Evolutionary conservation across 2,113 vertebrate species (phyloP), one percentile per base, ranked within the genome.

Genomic region (Coreoperca whiteheadi): DNA sequence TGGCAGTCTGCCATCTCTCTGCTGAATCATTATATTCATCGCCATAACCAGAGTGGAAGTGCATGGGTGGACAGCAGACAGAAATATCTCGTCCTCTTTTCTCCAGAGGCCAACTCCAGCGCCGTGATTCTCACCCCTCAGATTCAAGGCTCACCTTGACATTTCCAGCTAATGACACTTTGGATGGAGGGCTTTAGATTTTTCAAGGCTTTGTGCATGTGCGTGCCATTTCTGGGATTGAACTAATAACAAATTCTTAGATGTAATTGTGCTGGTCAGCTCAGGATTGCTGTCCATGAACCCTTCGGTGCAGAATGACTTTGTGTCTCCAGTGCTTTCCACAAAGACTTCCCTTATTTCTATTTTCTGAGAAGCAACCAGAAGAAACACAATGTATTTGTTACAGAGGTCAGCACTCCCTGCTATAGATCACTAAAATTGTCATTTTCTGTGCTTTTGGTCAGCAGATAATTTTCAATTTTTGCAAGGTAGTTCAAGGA

Each of bases 141-240:
- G 64, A 79, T 84, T 64, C 20, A 1, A 53, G 61, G 83, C 74
- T 83, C 86, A 93, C 90, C 90, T 94, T 89, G 88, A 93, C 93
- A 91, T 91, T 93, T 92, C 70, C 59, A 68, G 81, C 81, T 92
- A 93, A 92, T 87, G 79, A 90, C 82, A 76, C 83, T 59, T 34
- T 34, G 32, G 32, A 34, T 34, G 32, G 32, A 34, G 32, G 32
- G 75, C 59, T 74, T 34, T 37, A 48, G 86, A 12, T 79, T 64
- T 85, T 69, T 37, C 46, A 14, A 4, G 32, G 37, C 63, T 82
- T 67, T 76, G 66, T 71, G n/a, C 67, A 15, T 34, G 78, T 56
- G 28, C 74, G 63, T 20, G 86, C 56, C 79, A 65, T 78, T 83
- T 77, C 59, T 65, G 53, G 74, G 66, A 88, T 70, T 56, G 80